These are phyloP conservation scores for Mythimna impura DNA, from an alignment of 2,888 invertebrate species.

Conservation along the genomic window DNA sequence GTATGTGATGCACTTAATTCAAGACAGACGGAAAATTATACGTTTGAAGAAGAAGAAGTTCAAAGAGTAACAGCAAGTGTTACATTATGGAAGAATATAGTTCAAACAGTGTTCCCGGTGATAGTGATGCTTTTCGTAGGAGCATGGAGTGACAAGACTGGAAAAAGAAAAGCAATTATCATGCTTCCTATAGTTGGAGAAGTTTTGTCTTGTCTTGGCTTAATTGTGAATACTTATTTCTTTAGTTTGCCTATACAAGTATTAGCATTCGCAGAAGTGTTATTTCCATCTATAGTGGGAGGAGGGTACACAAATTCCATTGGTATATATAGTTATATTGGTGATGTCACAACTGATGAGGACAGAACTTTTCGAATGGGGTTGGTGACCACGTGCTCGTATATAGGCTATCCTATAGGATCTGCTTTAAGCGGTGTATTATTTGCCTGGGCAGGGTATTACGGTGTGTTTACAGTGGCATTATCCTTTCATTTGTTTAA, in stretches of 20 bases:
- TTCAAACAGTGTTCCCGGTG: slow-evolving; percentile 95
- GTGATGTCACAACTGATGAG: slow-evolving; percentile 95
- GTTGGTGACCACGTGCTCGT: slow-evolving; percentile 96
- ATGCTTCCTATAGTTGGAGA: slow-evolving; percentile 95
- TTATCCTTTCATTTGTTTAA: slow-evolving; percentile 93
- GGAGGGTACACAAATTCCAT: slow-evolving; percentile 97
- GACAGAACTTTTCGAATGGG: slow-evolving; percentile 96
- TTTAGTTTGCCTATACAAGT: slow-evolving; percentile 95
- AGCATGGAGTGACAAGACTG: slow-evolving; percentile 94
- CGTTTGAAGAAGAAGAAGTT: slow-evolving; percentile 90
- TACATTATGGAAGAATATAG: slow-evolving; percentile 96
- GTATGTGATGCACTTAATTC: slow-evolving; percentile 94
- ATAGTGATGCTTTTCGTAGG: slow-evolving; percentile 95
- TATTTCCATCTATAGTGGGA: slow-evolving; percentile 95
- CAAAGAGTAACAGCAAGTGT: slow-evolving; percentile 94
- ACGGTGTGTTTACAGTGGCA: slow-evolving; percentile 95
- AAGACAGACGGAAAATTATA: slow-evolving; percentile 92
- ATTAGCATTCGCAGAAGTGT: slow-evolving; percentile 93
- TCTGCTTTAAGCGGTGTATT: slow-evolving; percentile 96
- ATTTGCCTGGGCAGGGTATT: slow-evolving; percentile 93
- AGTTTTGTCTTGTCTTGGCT: slow-evolving; percentile 93
- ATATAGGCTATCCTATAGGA: slow-evolving; percentile 96
- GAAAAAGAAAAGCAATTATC: slow-evolving; percentile 94
- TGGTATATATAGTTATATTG: slow-evolving; percentile 96
- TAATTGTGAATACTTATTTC: slow-evolving; percentile 94